These are phyloP conservation scores for Indri indri DNA, from an alignment of 2,113 vertebrate genomes.

Conservation along the genomic window DNA sequence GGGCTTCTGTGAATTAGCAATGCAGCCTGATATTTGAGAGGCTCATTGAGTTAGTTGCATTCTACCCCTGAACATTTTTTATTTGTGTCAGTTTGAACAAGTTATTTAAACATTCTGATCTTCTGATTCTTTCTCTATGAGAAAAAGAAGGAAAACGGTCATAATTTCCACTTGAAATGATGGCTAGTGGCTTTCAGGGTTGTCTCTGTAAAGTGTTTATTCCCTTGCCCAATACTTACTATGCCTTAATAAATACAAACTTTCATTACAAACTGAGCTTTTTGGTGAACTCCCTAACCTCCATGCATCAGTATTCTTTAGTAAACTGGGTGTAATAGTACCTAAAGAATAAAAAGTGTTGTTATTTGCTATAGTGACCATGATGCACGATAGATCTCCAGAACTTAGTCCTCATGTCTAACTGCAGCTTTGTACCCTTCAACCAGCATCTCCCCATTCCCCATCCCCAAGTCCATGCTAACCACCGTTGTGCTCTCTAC, in stretches of 20 bases:
- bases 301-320: background rate
- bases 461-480: background rate
- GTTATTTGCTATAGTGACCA: background rate
- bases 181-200: background rate
- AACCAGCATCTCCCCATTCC: background rate
- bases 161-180: background rate
- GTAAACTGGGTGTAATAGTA: background rate
- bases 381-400: too few relatives aligned
- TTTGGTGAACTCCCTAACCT: background rate
- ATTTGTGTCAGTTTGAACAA: background rate
- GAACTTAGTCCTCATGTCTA: background rate
- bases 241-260: background rate
- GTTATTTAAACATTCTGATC: background rate
- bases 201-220: background rate
- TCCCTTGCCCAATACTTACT: background rate
- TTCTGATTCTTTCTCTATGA: background rate
- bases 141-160: background rate
- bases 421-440: background rate
- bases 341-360: background rate
- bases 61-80: background rate
- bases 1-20: background rate
- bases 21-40: background rate
- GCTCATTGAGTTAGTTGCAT: accelerated
- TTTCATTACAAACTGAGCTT: background rate
- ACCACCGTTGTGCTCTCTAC: background rate